Evolutionary conservation across 2,113 vertebrate species (phyloP), one percentile per base, ranked within the genome.

Genomic region (Lethenteron reissneri): DNA sequence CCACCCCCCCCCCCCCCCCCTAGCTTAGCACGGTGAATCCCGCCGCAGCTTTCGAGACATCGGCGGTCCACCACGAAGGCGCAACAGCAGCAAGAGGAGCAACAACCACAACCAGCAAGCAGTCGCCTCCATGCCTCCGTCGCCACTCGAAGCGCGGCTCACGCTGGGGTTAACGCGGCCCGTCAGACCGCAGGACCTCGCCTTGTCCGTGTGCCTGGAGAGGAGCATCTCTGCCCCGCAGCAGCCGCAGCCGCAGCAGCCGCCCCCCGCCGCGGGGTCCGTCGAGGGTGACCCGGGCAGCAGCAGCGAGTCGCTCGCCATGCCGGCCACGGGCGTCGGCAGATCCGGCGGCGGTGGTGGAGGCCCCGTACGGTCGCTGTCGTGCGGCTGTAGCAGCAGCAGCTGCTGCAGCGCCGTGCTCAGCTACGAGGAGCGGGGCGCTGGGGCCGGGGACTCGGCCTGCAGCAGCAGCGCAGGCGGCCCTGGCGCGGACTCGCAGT

Each of bases 141-240:
- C 85, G 75, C 85, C 83, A 74, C 84, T 88, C 75, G 86, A 88
- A 82, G 86, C 87, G 80, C 85, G 85, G 71, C 83, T 87, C 77
- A 82, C 83, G 76, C 81, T 86, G 73, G 79, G 85, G 77, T 85
- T 86, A 78, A 81, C 81, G 75, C 64, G 64, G 10, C 64, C 64
- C 64, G 64, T 68, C 64, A n/a, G 64, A n/a, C 64, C 64, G 64
- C 64, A 68, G 64, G 64, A 68, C 11, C 64, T 68, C n/a, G 81
- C 80, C 58, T 71, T 84, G 77, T 72, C 76, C 73, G 76, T 85
- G 71, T 81, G 78, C 10, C 80, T 82, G 74, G 76, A 78, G 12
- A 41, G 41, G 41, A 41, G 41, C 41, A 8, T 68, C 64, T 68
- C 64, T 9, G 64, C 64, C 9, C 64, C 11, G 64, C 9, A 68